These are phyloP conservation scores for Umimayanthus kanabou DNA, from an alignment of 92 coral and sea anemone species.

Conservation along the genomic window DNA sequence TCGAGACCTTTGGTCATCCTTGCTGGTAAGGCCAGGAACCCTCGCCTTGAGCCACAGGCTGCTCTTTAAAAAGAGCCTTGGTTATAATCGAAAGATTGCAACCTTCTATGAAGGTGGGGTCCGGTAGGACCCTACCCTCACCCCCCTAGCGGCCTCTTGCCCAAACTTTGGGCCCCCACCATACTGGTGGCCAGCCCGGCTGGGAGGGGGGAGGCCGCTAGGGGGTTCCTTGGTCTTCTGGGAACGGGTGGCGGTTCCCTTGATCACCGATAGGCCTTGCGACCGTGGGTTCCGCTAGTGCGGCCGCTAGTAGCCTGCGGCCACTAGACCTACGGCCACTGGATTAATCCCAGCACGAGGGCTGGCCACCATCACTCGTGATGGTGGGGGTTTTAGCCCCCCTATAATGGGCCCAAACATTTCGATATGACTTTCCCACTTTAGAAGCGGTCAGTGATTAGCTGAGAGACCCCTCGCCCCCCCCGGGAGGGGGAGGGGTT, in stretches of 20 bases:
- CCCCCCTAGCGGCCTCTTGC: too few relatives aligned
- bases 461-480: conserved; percentile 58
- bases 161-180: too few relatives aligned
- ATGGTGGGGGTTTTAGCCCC: conserved; percentile 53
- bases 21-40: too few relatives aligned
- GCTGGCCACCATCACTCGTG: conserved; percentile 52
- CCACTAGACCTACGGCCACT: not conserved
- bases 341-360: conserved; percentile 42
- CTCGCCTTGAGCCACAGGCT: conserved; percentile 44
- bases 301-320: too few relatives aligned
- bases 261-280: conserved; percentile 11
- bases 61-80: conserved; percentile 50
- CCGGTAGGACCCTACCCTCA: too few relatives aligned
- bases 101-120: not conserved
- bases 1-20: conserved; percentile 29
- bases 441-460: conserved; percentile 91
- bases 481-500: conserved; percentile 40
- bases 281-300: conserved; percentile 20
- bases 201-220: not conserved
- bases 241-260: conserved; percentile 21
- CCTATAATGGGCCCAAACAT: conserved; percentile 77
- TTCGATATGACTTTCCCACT: conserved; percentile 83
- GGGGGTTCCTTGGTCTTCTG: not conserved
- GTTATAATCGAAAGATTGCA: conserved; percentile 51
- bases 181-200: not conserved